Base-by-base conservation (phyloP, 2,888 invertebrate genomes). In the Andrena chrysosceles region DNA sequence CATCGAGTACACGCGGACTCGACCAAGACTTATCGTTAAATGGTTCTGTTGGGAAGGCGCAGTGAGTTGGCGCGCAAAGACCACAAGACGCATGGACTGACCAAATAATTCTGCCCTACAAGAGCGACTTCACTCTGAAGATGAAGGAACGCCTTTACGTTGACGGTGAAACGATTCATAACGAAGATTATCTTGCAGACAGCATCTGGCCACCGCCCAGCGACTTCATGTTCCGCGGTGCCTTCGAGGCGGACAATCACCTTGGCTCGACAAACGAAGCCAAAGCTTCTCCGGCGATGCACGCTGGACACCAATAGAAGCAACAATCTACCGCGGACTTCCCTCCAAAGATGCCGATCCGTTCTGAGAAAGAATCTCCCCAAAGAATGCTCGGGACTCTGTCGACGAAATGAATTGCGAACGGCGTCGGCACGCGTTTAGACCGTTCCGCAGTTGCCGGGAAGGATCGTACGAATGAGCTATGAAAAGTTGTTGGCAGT, bases 201-300 rank as follows among this genome's bases (percentile, higher is more conserved):
- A 88, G 60, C 52, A 88, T 91, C 71, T 91, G 91, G 91, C 91
- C 91, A 73, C 82, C 90, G 56, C 87, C 90, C 20, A 85, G 81
- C 69, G 88, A 91, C 49, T 86, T 89, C 60, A 87, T 90, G 81
- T 84, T 89, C 29, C 81, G 79, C 64, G 80, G 87, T 35, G 84
- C 77, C 20, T 86, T 86, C 73, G 84, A 81, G 62, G 80, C 77
- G 60, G 69, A 75, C n/a, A 49, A 64, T 23, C 48, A 13, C 8
- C 16, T 6, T 52, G 52, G 60, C 26, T n/a, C 29, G 63, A 26
- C 7, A 20, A 59, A 42, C 1, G 52, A 52, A 20, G 20, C 20
- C 20, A 6, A n/a, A 8, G n/a, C 29, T 29, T 7, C 23, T 10
- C 56, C 13, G 6, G 13, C 29, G 35, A 26, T 0, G 5, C 13